Percentiles rank a stretch among this genome's conserved stretches.
These are phyloP conservation scores for Synanthedon formicaeformis DNA, from an alignment of 2,888 invertebrate species.

Conservation along the genomic window DNA sequence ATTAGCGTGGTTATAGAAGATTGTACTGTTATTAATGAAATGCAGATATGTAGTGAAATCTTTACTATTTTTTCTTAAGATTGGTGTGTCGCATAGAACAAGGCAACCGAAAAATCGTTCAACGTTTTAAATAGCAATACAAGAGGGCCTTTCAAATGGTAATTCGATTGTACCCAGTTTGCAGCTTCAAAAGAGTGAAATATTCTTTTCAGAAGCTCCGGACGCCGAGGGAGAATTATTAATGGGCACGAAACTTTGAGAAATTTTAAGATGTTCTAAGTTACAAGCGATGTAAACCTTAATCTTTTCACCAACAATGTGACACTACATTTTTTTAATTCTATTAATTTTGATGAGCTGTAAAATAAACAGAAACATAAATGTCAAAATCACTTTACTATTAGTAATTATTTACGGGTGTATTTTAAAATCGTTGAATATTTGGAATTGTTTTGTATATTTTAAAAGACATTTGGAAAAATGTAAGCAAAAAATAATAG, in stretches of 20 bases:
- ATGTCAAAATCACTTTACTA: too few relatives aligned
- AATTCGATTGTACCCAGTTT: constrained; percentile 55
- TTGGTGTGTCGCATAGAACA: constrained; percentile 16
- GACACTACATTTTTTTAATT: too few relatives aligned
- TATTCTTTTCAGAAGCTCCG: constrained; percentile 55
- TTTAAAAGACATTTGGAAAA: too few relatives aligned
- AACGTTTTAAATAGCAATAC: constrained; percentile 45
- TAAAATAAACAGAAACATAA: too few relatives aligned
- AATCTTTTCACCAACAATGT: neutral
- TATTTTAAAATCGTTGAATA: too few relatives aligned
- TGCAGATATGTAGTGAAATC: too few relatives aligned
- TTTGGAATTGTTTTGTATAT: too few relatives aligned
- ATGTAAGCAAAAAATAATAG: too few relatives aligned
- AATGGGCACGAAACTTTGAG: constrained; percentile 46
- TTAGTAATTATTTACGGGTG: too few relatives aligned
- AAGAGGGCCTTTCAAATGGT: constrained; percentile 54
- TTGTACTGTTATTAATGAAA: too few relatives aligned
- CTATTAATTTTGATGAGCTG: too few relatives aligned
- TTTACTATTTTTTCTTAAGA: neutral
- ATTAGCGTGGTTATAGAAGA: too few relatives aligned
- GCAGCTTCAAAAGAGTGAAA: constrained; percentile 49
- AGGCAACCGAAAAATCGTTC: constrained; percentile 38
- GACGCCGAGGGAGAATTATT: constrained; percentile 51
- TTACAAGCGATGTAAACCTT: neutral
- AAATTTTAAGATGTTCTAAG: constrained; percentile 17